These are phyloP conservation scores for Brachypterus glaber DNA, from an alignment of 2,888 invertebrate genomes.

Conservation along the genomic window DNA sequence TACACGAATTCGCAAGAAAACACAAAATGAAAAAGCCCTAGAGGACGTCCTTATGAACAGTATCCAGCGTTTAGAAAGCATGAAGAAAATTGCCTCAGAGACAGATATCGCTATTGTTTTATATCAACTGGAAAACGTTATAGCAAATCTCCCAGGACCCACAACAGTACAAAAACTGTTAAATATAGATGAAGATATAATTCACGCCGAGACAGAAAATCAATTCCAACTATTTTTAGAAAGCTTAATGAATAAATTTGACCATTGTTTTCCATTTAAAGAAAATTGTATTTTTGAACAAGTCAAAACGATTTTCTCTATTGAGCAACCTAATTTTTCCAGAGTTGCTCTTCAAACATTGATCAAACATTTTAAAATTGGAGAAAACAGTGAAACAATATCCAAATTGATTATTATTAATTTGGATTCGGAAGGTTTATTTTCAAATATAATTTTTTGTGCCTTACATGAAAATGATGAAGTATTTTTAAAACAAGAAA, in stretches of 20 bases:
- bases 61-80: conserved; percentile 19
- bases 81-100: conserved; percentile 34
- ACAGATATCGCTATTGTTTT: conserved; percentile 34
- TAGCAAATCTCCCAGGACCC: conserved; percentile 43
- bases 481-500: conserved; percentile 33
- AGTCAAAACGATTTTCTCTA: conserved; percentile 42
- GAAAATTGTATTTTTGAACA: conserved; percentile 38
- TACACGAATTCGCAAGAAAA: conserved; percentile 13
- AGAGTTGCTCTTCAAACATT: conserved; percentile 44
- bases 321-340: conserved; percentile 46
- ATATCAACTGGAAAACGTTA: conserved; percentile 30
- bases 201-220: conserved; percentile 36
- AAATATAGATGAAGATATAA: conserved; percentile 42
- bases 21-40: conserved; percentile 13
- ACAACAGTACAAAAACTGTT: conserved; percentile 58
- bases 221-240: conserved; percentile 46
- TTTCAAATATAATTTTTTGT: conserved; percentile 39
- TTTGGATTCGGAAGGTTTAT: conserved; percentile 49
- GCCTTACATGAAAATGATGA: conserved; percentile 18
- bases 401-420: conserved; percentile 42
- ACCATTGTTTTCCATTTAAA: conserved; percentile 49
- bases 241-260: conserved; percentile 42
- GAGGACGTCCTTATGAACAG: conserved; percentile 15
- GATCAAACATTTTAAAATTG: conserved; percentile 43
- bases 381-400: conserved; percentile 32